These are phyloP conservation scores for Mystacides longicornis DNA, from an alignment of 2,888 invertebrate species.

Conservation along the genomic window DNA sequence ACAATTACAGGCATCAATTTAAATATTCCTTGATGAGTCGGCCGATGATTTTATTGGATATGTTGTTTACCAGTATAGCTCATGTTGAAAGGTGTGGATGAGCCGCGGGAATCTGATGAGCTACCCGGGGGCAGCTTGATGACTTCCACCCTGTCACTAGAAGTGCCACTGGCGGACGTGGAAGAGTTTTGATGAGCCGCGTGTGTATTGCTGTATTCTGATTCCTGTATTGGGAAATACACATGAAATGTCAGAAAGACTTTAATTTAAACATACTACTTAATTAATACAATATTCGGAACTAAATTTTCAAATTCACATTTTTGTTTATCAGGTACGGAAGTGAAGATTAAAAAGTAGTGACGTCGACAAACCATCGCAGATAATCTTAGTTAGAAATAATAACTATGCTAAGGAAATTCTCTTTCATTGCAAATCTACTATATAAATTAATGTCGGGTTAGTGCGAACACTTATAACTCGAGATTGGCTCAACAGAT, in stretches of 20 bases:
- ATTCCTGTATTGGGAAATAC: slow-evolving; percentile 9
- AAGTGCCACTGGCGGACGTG: slow-evolving; percentile 32
- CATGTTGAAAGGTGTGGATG: slow-evolving; percentile 37
- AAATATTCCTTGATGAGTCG: neutral
- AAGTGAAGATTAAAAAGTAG: no score
- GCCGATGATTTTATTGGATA: neutral
- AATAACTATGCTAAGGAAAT: no score
- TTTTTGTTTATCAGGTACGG: no score
- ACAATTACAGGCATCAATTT: neutral
- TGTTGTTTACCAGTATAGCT: slow-evolving; percentile 35
- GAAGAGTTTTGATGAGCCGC: slow-evolving; percentile 26
- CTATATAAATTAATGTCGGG: no score
- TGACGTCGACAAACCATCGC: no score
- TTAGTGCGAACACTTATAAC: no score
- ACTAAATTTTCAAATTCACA: no score
- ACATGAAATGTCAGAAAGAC: neutral
- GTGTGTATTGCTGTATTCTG: slow-evolving; percentile 23
- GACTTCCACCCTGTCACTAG: slow-evolving; percentile 70
- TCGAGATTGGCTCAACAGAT: no score
- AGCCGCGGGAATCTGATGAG: slow-evolving; percentile 46
- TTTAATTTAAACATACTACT: no score
- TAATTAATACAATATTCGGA: no score
- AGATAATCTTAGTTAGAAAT: no score
- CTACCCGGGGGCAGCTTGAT: slow-evolving; percentile 73
- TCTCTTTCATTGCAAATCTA: no score